Evolutionary conservation across 1,140 invertebrate genomes (phyloP).

Genomic region (Portunus trituberculatus): DNA sequence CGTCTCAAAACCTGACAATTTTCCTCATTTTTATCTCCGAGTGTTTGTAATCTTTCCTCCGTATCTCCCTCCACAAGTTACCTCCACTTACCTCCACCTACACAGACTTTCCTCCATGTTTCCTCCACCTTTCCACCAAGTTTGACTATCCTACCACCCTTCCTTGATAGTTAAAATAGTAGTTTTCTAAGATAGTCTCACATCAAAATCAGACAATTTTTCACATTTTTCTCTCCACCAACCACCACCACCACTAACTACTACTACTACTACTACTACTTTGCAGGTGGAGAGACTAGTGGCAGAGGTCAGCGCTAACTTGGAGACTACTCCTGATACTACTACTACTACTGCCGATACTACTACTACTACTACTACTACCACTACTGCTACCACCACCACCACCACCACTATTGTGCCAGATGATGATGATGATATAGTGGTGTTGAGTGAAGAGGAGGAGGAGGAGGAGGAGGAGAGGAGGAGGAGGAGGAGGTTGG

Average conservation of each 20-base stretch:
- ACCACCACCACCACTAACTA: neutral
- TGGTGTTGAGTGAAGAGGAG: neutral
- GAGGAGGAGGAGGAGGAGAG: neutral
- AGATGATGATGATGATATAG: neutral
- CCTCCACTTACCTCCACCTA: no score
- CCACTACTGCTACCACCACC: neutral
- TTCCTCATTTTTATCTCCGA: no score
- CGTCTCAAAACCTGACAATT: no score
- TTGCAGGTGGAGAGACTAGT: slow-evolving; percentile 60
- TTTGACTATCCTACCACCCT: no score
- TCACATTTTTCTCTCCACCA: neutral
- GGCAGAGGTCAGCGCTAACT: slow-evolving; percentile 59
- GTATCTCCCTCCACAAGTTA: no score
- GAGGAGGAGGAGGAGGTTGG: neutral
- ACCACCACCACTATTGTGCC: no score
- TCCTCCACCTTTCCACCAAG: no score
- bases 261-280: neutral
- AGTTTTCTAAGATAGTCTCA: no score
- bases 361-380: slow-evolving; percentile 2
- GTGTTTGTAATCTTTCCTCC: no score
- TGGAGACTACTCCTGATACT: neutral
- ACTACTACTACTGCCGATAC: neutral
- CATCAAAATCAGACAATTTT: no score
- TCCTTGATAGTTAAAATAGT: no score
- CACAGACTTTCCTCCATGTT: no score